Evolutionary conservation across 2,113 vertebrate species (phyloP), one percentile per base, ranked within the genome.

Genomic region (Anser cygnoides): DNA sequence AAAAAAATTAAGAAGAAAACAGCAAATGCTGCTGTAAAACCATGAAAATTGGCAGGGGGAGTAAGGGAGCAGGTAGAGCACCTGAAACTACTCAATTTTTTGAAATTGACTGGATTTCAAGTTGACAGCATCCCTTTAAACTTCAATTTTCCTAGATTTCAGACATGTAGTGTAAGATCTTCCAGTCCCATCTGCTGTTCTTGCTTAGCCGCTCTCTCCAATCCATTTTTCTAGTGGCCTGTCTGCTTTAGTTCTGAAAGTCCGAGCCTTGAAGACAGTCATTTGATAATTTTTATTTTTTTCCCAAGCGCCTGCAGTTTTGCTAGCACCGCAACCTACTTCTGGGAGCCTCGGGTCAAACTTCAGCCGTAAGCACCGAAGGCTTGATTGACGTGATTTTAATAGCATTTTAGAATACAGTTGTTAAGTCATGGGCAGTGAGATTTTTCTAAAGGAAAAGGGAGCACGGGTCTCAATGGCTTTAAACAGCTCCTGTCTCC

Each of bases 331-430:
- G 63, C 93, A 89, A 2, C 80, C 49, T 91, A 0, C 86, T 95
- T 85, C 93, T 72, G 75, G 93, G 83, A 81, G 80, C 58, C 87
- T 87, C 41, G 3, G 93, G 87, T 97, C 96, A 95, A 52, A 90
- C 96, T 95, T 95, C 93, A 96, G 78, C 83, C 89, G 94, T 76
- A 92, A 89, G 90, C 92, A 95, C 92, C 81, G 79, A 62, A 9
- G 14, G 26, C 67, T 44, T 97, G 97, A 97, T 96, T 96, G 97
- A 97, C n/a, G 0, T 82, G 84, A 93, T 97, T 97, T 98, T 98
- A 98, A 98, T 97, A 97, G 92, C 97, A 91, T 98, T 97, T 97
- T 97, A 97, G 97, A 97, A 98, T 97, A 97, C 97, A 97, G 93
- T 97, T 98, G 97, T 98, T 97, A 97, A 97, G 94, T 96, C 93